A percentile compares a stretch with the other conserved stretches of the same genome.
phyloP scores from a whole-genome alignment of 2,888 invertebrate species.

The Diaphora mendica region DNA sequence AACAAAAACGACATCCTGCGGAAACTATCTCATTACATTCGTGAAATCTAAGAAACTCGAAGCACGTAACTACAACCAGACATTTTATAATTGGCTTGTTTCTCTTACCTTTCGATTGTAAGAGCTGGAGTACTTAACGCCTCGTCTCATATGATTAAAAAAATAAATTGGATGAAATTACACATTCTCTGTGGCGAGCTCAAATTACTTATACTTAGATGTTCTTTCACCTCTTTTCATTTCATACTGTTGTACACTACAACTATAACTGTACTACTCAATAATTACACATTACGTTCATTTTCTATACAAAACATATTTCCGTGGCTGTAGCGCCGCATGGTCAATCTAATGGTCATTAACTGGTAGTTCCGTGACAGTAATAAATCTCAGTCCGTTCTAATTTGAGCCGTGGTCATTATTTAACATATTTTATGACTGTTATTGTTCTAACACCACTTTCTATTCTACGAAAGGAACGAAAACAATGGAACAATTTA shows the following conservation, averaged over 20 bases:
- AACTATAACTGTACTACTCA: conserved; percentile 39
- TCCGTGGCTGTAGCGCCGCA: conserved; percentile 16
- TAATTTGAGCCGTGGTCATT: conserved; percentile 38
- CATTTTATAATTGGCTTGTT: conserved; percentile 51
- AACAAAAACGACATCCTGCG: conserved; percentile 3
- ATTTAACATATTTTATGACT: conserved; percentile 31
- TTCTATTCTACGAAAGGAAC: conserved; percentile 28
- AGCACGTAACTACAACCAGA: conserved; percentile 27
- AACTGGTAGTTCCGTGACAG: conserved; percentile 55
- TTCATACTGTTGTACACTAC: conserved; percentile 51
- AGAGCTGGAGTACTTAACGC: conserved; percentile 37
- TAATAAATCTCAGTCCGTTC: conserved; percentile 51
- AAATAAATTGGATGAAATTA: conserved; percentile 77
- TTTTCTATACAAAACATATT: conserved; percentile 23
- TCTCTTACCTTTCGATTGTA: conserved; percentile 48
- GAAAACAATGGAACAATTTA: conserved; percentile 16
- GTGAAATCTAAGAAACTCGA: conserved; percentile 16
- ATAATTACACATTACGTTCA: conserved; percentile 10
- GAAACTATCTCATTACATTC: conserved; percentile 14
- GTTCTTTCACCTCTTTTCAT: conserved; percentile 67
- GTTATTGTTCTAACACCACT: conserved; percentile 32
- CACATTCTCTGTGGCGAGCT: conserved; percentile 64
- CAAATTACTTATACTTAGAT: conserved; percentile 67
- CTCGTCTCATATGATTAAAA: conserved; percentile 30
- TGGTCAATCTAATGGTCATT: conserved; percentile 41